Percentiles rank a stretch among this genome's conserved stretches.
These are phyloP conservation scores for Scaptodrosophila latifasciaeformis DNA, from an alignment of 2,888 invertebrate genomes.

Conservation along the genomic window DNA sequence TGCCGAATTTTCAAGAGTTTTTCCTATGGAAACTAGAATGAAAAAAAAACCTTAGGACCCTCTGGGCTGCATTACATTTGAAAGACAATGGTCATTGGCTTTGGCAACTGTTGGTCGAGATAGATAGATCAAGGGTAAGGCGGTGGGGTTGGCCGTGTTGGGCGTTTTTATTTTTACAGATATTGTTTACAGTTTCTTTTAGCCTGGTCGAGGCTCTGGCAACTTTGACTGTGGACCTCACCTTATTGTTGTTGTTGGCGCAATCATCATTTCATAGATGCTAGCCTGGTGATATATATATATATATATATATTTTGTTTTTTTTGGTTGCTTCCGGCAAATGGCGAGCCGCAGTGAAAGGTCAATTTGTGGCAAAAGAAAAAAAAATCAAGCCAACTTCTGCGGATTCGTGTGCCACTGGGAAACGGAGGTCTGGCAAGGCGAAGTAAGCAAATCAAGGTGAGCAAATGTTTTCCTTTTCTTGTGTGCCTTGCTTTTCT, in stretches of 20 bases:
- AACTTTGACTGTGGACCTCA: conserved; percentile 44
- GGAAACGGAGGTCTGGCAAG: no score
- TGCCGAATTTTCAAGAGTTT: no score
- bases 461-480: conserved; percentile 48
- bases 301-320: no score
- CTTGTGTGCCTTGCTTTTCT: conserved; percentile 1
- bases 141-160: conserved; percentile 63
- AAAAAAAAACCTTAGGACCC: no score
- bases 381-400: conserved; percentile 38
- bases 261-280: conserved; percentile 62
- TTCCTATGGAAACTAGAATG: no score
- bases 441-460: conserved; percentile 63
- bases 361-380: conserved; percentile 61
- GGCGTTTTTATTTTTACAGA: conserved; percentile 73
- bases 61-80: conserved; percentile 58
- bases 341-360: conserved; percentile 47
- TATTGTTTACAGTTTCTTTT: conserved; percentile 65
- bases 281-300: conserved; percentile 61
- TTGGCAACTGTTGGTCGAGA: conserved; percentile 40
- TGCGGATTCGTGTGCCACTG: conserved; percentile 49
- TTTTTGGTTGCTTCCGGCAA: conserved; percentile 54
- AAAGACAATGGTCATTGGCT: conserved; percentile 23
- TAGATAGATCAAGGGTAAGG: no score
- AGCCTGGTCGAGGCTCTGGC: conserved; percentile 12
- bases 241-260: no score